A percentile compares a stretch with the other conserved stretches of the same genome.
phyloP scores from a whole-genome alignment of 2,797 vertebrate genomes.

The Thamnophis elegans region DNA sequence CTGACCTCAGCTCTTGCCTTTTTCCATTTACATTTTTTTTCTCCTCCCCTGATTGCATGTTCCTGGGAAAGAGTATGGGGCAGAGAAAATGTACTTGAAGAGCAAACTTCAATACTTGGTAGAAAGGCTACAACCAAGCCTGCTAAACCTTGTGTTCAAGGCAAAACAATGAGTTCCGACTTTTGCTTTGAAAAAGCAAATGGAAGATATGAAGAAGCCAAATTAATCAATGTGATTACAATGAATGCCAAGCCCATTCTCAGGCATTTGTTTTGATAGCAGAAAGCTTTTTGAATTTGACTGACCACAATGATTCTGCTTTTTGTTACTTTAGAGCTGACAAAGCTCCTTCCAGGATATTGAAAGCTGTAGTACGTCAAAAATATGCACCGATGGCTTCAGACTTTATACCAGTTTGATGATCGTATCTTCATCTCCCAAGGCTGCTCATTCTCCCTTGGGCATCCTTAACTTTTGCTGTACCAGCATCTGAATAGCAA shows the following conservation, averaged over 20 bases:
- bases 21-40: too few species aligned
- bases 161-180: background rate
- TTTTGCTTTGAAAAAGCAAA: background rate
- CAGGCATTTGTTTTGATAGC: background rate
- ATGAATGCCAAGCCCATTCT: background rate
- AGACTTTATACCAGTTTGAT: background rate
- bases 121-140: background rate
- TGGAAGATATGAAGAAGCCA: too few species aligned
- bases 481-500: background rate
- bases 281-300: background rate
- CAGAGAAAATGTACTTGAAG: background rate
- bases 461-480: too few species aligned
- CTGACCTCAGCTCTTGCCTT: too few species aligned
- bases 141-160: background rate
- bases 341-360: background rate
- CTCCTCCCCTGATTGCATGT: too few species aligned
- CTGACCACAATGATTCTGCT: background rate
- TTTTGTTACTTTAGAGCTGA: background rate
- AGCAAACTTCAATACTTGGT: too few species aligned
- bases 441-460: background rate
- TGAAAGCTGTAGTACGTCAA: background rate
- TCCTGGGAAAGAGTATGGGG: background rate
- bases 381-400: background rate
- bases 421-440: background rate
- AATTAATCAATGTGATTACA: background rate